Percentiles rank a stretch among this genome's conserved stretches.
Conservation (phyloP, 1,140 invertebrate species). For the Charaxes varanes region DNA sequence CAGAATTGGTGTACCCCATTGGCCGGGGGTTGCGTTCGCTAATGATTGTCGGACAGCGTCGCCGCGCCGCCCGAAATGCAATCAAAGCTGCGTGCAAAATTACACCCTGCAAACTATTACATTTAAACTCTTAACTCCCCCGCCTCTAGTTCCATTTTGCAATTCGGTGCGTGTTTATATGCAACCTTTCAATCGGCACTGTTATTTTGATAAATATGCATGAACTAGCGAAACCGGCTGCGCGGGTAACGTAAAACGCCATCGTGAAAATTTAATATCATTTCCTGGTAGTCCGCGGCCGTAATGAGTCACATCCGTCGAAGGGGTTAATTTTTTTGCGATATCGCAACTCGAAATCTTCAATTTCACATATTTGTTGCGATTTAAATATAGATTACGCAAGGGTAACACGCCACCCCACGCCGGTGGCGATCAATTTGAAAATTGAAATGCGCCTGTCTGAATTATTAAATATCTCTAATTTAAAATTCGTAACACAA, state of each 20-base stretch:
- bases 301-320: conserved; percentile 68
- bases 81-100: conserved; percentile 37
- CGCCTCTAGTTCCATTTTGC: conserved; percentile 37
- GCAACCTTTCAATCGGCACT: conserved; percentile 69
- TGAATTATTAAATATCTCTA: conserved; percentile 4
- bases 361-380: conserved; percentile 37
- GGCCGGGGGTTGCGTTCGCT: conserved; percentile 47
- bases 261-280: conserved; percentile 72
- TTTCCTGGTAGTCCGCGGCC: conserved; percentile 56
- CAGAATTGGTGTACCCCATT: conserved; percentile 51
- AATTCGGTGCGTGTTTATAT: conserved; percentile 69
- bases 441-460: conserved; percentile 3
- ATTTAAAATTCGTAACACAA: conserved; percentile 2
- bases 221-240: conserved; percentile 63
- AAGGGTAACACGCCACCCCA: conserved; percentile 6
- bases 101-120: conserved; percentile 55
- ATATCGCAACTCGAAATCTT: conserved; percentile 53
- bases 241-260: conserved; percentile 65
- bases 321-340: conserved; percentile 65
- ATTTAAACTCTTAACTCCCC: conserved; percentile 54
- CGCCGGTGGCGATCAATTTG: conserved; percentile 2
- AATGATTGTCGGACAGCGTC: conserved; percentile 58
- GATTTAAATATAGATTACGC: conserved; percentile 14
- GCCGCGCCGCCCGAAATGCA: conserved; percentile 40
- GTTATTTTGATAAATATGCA: conserved; percentile 74